Evolutionary conservation across 2,888 invertebrate genomes (phyloP), one percentile per base, ranked within the genome.

Genomic region (Eudasyphora cyanicolor): DNA sequence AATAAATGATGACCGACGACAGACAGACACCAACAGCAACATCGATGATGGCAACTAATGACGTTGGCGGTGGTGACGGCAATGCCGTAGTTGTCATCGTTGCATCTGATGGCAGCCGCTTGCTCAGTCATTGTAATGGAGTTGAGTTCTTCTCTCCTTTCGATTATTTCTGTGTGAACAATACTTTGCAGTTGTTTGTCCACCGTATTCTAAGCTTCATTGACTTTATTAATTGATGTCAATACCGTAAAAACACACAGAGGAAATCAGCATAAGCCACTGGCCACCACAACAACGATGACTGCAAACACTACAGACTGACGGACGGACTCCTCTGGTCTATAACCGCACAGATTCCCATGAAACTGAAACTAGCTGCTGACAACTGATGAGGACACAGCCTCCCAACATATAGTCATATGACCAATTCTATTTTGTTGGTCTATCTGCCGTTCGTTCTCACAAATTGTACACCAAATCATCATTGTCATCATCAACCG

Each of bases 141-240:
- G 35, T n/a, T n/a, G n/a, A 38, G 35, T 29, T 42, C 21, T 42
- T 32, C 29, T 29, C 29, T n/a, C n/a, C n/a, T n/a, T n/a, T n/a
- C n/a, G n/a, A n/a, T n/a, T 27, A 29, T n/a, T 29, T 14, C n/a
- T 57, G 32, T 62, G 62, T 21, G 4, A 21, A 24, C 24, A 57
- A 57, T 57, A 19, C 57, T 2, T 27, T 24, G 14, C 14, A 42
- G 24, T 67, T 67, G 67, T 67, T 67, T 75, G 57, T 69, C 24
- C 76, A 64, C 62, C 19, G n/a, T 19, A 27, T 57, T 69, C 67
- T 74, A 79, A 79, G 79, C 79, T 67, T 74, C 79, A 79, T 32
- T 79, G 79, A 74, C 57, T 79, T 67, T 74, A 69, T 79, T 79
- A 79, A 79, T 79, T 79, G 74, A 67, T 74, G 73, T 79, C 73